A percentile compares a stretch with the other conserved stretches of the same genome.
Conservation (phyloP, 2,888 invertebrate genomes). For the Cotesia congregata region DNA sequence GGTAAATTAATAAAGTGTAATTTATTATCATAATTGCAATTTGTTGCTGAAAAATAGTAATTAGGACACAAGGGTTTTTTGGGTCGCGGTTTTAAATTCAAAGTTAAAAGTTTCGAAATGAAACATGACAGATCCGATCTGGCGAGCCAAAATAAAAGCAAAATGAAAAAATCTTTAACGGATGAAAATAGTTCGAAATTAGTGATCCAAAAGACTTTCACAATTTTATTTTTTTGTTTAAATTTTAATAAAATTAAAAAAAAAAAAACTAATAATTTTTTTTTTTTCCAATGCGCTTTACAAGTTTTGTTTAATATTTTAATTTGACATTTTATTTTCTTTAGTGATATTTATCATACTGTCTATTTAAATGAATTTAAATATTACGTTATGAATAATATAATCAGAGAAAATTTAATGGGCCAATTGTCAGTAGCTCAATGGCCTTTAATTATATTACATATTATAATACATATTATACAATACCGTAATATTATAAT, state of each 20-base stretch:
- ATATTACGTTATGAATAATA: background rate
- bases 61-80: constrained; percentile 1
- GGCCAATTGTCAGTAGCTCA: background rate
- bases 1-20: background rate
- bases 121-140: background rate
- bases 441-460: background rate
- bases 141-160: background rate
- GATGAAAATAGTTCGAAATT: background rate
- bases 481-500: background rate
- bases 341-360: background rate
- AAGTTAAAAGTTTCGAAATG: background rate
- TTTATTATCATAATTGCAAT: background rate
- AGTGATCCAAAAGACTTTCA: background rate
- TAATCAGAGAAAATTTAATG: background rate
- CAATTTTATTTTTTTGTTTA: background rate
- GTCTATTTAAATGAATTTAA: background rate
- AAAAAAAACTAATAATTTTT: background rate
- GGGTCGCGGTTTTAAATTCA: background rate
- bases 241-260: background rate
- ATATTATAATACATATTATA: background rate
- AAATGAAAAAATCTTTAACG: background rate
- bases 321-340: background rate
- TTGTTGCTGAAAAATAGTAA: background rate
- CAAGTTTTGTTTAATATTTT: background rate
- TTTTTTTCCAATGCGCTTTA: background rate